Conservation (phyloP, 2,113 vertebrate genomes). For the Mobula hypostoma region DNA sequence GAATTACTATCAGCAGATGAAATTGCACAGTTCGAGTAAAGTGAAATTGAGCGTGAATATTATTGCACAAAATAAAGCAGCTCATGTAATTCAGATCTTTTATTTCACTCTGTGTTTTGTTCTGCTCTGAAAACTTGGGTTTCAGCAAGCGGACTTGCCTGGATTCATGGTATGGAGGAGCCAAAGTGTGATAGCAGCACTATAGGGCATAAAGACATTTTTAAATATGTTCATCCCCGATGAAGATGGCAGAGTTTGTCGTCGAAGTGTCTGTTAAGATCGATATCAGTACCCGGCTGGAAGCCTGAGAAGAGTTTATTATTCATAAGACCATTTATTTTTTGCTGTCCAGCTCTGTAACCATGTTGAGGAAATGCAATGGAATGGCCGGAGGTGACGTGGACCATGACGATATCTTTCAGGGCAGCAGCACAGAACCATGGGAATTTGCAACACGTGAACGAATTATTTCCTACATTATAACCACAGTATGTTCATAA, state of each 20-base stretch:
- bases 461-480: neutral
- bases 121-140: neutral
- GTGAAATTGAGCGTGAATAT: slow-evolving; percentile 22
- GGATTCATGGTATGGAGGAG: neutral
- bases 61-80: neutral
- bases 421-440: too few relatives aligned
- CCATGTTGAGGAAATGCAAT: neutral
- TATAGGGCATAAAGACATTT: neutral
- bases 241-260: too few relatives aligned
- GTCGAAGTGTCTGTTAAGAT: too few relatives aligned
- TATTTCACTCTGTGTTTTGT: neutral
- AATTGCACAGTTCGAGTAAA: neutral
- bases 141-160: neutral
- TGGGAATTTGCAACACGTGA: neutral
- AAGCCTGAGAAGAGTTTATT: too few relatives aligned
- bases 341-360: too few relatives aligned
- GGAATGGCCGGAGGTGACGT: neutral
- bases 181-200: neutral
- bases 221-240: too few relatives aligned
- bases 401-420: neutral
- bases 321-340: too few relatives aligned
- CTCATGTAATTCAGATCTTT: neutral
- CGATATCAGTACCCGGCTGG: too few relatives aligned
- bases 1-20: slow-evolving; percentile 5
- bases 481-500: neutral